These are phyloP conservation scores for Ramphastos sulfuratus DNA, from an alignment of 2,113 vertebrate genomes.

Conservation along the genomic window DNA sequence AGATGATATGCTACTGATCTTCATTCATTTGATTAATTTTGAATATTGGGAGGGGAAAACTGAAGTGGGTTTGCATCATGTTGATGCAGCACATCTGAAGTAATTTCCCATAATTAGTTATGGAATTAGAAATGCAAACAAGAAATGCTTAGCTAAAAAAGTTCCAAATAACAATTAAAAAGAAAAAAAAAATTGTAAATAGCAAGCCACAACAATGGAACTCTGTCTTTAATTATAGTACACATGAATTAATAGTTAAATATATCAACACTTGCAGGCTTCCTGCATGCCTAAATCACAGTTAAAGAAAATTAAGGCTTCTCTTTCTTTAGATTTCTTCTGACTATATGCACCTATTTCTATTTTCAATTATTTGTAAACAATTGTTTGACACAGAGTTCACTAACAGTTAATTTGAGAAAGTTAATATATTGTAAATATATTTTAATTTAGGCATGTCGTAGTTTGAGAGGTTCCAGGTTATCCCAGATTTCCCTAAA, in stretches of 20 bases:
- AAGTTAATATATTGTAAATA: background rate
- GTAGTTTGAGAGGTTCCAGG: no score
- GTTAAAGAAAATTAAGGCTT: background rate
- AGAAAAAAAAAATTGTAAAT: background rate
- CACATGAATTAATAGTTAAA: background rate
- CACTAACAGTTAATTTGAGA: background rate
- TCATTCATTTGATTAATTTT: background rate
- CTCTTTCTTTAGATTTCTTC: background rate
- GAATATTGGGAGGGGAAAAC: background rate
- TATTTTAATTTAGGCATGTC: background rate
- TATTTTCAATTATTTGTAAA: background rate
- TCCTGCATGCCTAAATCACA: background rate
- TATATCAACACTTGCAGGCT: background rate
- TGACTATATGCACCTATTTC: background rate
- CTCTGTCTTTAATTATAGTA: background rate
- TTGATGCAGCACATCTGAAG: background rate
- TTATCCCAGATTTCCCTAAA: no score
- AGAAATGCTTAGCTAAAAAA: background rate
- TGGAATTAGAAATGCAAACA: background rate
- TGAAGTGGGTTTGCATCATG: background rate
- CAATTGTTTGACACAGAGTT: background rate
- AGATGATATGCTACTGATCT: background rate
- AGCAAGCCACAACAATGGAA: background rate
- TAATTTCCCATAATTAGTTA: background rate
- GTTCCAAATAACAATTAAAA: background rate